Evolutionary conservation across 2,888 invertebrate genomes (phyloP).

Genomic region (Hydriomena furcata): DNA sequence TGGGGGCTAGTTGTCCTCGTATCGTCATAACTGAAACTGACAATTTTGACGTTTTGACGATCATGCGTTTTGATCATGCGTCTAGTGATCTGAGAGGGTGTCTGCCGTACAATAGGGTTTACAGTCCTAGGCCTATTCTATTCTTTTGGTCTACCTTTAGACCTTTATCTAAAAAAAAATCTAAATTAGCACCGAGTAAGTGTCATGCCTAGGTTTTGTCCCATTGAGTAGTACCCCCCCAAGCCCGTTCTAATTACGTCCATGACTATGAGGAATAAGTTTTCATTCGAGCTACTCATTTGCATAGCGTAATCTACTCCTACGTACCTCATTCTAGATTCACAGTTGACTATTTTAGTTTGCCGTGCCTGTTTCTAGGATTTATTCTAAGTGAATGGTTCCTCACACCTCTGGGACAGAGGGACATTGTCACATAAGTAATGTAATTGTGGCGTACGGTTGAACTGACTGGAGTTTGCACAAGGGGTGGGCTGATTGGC

Average conservation of each 20-base stretch:
- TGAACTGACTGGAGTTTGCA: slow-evolving; percentile 1
- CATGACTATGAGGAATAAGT: slow-evolving; percentile 9
- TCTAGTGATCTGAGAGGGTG: no score
- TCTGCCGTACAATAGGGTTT: no score
- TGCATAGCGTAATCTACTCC: slow-evolving; percentile 24
- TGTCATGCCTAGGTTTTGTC: no score
- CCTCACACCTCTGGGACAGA: slow-evolving; percentile 17
- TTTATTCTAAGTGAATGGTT: background rate
- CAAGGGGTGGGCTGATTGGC: background rate
- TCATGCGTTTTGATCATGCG: no score
- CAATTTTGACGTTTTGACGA: no score
- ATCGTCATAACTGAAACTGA: no score
- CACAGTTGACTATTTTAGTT: slow-evolving; percentile 16
- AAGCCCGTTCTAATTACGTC: slow-evolving; percentile 10
- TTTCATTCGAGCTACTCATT: slow-evolving; percentile 15
- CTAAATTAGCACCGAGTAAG: no score
- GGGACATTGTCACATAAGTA: slow-evolving; percentile 1
- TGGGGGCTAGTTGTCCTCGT: no score
- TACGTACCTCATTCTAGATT: slow-evolving; percentile 19
- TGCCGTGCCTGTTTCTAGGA: background rate
- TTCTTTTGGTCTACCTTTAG: no score
- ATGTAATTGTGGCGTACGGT: slow-evolving; percentile 7
- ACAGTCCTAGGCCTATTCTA: no score
- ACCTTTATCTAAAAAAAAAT: no score
- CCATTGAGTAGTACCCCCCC: no score